Evolutionary conservation across 92 coral and sea anemone species (phyloP).

Genomic region (Actinostola sp.): DNA sequence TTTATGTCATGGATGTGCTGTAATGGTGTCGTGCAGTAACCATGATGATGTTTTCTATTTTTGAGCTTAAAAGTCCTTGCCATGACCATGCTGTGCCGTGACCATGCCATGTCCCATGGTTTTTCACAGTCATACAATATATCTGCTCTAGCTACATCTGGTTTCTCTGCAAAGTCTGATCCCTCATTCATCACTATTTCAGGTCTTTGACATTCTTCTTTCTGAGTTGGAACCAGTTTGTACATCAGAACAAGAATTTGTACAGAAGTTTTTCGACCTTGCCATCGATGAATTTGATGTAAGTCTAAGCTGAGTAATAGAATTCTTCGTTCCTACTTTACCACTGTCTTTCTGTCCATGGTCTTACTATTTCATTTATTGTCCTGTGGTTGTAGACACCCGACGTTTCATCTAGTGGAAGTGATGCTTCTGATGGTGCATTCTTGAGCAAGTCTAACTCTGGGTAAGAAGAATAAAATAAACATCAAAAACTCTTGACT

Average conservation of each 20-base stretch:
- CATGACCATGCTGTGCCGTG: too few relatives aligned
- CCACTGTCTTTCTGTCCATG: too few relatives aligned
- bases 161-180: too few relatives aligned
- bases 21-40: too few relatives aligned
- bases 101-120: too few relatives aligned
- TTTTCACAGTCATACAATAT: too few relatives aligned
- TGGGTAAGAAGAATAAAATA: slow-evolving; percentile 7
- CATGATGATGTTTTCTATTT: too few relatives aligned
- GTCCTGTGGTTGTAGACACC: slow-evolving; percentile 36
- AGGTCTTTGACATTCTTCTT: slow-evolving; percentile 93
- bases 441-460: slow-evolving; percentile 50
- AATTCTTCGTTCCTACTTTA: too few relatives aligned
- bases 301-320: neutral
- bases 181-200: neutral
- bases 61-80: too few relatives aligned
- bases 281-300: slow-evolving; percentile 86
- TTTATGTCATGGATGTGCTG: too few relatives aligned
- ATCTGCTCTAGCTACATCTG: too few relatives aligned
- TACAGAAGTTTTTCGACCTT: slow-evolving; percentile 92
- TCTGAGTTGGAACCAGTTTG: slow-evolving; percentile 98
- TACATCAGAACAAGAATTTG: slow-evolving; percentile 92
- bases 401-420: slow-evolving; percentile 38
- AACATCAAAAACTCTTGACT: too few relatives aligned
- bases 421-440: slow-evolving; percentile 83
- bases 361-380: neutral